Percentiles rank a stretch among this genome's conserved stretches.
These are phyloP conservation scores for Phrynocephalus vlangalii DNA, from an alignment of 2,797 vertebrate genomes.

Conservation along the genomic window DNA sequence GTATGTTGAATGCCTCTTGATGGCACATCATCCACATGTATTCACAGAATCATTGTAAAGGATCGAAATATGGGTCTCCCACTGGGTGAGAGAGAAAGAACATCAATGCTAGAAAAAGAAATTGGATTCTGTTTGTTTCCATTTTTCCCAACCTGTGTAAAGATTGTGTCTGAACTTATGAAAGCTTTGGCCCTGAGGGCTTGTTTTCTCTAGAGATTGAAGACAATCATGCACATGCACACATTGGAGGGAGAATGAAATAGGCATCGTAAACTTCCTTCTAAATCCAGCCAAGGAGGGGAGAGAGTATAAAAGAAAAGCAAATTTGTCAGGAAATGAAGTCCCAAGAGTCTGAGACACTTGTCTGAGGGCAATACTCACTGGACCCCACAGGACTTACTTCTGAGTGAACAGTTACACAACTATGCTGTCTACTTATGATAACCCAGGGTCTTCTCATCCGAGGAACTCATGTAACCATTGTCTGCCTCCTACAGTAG, in stretches of 20 bases:
- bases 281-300: neutral
- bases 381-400: neutral
- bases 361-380: neutral
- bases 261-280: too few relatives aligned
- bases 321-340: neutral
- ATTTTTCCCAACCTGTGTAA: neutral
- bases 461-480: neutral
- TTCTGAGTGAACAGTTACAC: neutral
- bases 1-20: neutral
- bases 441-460: neutral
- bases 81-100: neutral
- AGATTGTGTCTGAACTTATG: neutral
- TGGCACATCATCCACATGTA: neutral
- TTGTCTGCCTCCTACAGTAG: neutral
- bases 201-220: neutral
- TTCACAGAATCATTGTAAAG: neutral
- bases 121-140: neutral
- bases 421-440: neutral
- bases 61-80: neutral
- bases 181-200: neutral
- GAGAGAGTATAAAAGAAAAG: neutral
- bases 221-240: too few relatives aligned
- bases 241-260: neutral
- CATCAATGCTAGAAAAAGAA: neutral
- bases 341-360: neutral